phyloP scores from a whole-genome alignment of 2,797 vertebrate genomes.

The Microcaecilia unicolor region DNA sequence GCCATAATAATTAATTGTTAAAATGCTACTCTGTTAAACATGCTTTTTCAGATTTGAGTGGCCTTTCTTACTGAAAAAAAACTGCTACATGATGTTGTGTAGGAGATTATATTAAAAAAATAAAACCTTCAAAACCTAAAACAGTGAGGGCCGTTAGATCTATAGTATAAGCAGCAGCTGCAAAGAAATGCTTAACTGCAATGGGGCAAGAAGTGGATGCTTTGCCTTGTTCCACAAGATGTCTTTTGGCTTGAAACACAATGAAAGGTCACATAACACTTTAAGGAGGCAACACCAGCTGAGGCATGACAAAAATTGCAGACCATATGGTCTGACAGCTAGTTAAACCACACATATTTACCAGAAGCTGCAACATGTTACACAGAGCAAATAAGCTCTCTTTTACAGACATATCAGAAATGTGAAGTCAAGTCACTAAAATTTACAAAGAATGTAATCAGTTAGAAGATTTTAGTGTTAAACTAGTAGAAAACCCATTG shows the following conservation, averaged over 20 bases:
- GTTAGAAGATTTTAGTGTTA: too few species aligned
- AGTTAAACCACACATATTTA: background rate
- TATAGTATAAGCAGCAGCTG: background rate
- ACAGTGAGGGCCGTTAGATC: background rate
- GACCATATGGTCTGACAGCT: background rate
- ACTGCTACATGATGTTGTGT: background rate
- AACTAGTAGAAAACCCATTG: too few species aligned
- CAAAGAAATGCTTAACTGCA: background rate
- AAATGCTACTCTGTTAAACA: background rate
- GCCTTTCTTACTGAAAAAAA: background rate
- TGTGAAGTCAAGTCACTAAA: background rate
- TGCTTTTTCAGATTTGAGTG: background rate
- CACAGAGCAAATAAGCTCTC: background rate
- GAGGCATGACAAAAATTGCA: conserved; percentile 8
- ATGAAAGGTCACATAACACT: background rate
- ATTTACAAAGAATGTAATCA: too few species aligned
- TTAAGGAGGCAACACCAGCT: background rate
- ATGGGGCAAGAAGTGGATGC: background rate
- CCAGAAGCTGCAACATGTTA: background rate
- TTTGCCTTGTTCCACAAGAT: background rate
- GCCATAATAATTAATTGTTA: too few species aligned
- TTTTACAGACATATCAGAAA: background rate
- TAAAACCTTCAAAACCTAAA: background rate
- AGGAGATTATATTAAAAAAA: background rate
- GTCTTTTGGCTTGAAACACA: background rate